phyloP scores from a whole-genome alignment of 2,888 invertebrate genomes.

The Campopleginae sp. region DNA sequence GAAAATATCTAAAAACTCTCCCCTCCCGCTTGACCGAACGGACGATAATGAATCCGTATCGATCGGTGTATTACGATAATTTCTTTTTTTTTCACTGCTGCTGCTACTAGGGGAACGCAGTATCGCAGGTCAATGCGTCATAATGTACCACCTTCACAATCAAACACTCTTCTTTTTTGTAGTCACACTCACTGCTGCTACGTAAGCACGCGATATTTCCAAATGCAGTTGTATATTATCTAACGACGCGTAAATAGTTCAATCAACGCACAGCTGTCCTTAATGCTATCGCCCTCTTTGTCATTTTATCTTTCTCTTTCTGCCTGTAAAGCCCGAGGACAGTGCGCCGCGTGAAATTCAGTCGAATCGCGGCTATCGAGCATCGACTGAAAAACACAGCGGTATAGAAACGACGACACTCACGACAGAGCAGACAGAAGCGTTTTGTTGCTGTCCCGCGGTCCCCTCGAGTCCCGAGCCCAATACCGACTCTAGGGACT shows the following conservation, averaged over 20 bases:
- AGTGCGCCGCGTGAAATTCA: constrained; percentile 44
- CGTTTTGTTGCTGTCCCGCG: not conserved
- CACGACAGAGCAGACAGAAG: not conserved
- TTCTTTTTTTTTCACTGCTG: not conserved
- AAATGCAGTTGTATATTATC: not conserved
- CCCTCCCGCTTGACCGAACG: not conserved
- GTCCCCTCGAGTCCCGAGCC: not conserved
- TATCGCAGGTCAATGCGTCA: not conserved
- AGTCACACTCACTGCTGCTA: not conserved
- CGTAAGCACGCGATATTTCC: not conserved
- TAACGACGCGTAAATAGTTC: not conserved
- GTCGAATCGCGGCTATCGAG: constrained; percentile 53
- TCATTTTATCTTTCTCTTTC: not conserved
- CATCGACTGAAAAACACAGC: constrained; percentile 30
- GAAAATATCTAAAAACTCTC: not conserved
- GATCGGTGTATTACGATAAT: constrained; percentile 3
- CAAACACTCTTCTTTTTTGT: not conserved
- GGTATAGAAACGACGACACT: not conserved
- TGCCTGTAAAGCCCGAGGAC: not conserved
- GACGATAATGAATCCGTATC: constrained; percentile 17
- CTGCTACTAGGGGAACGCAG: not conserved
- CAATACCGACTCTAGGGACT: not conserved
- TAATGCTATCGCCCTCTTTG: not conserved
- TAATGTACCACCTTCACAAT: not conserved
- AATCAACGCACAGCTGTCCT: not conserved